Evolutionary conservation across 2,888 invertebrate genomes (phyloP), one percentile per base, ranked within the genome.

Genomic region (Lycaena phlaeas): DNA sequence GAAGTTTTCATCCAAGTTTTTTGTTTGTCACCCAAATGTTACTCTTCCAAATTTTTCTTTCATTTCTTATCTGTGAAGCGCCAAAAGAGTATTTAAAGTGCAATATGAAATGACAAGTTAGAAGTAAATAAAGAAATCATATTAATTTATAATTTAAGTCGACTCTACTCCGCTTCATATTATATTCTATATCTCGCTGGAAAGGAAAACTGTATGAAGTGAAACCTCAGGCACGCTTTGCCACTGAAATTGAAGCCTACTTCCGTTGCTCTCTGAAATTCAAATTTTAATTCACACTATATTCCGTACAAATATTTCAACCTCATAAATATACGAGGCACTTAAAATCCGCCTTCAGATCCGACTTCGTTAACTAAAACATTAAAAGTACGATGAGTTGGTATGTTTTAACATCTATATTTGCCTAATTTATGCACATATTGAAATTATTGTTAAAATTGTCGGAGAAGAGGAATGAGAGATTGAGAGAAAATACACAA

Each of bases 171-270:
- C 22, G n/a, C n/a, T n/a, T 43, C 45, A 51, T 54, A 52, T 55
- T 54, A 52, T 53, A 54, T 55, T 61, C 55, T 52, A 49, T 46
- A 38, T 44, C 46, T 52, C 48, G 46, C 40, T 48, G 58, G 59
- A 57, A 59, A 52, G 46, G 54, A 56, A 57, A 63, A 61, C 58
- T 59, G 56, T 56, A 59, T 59, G 48, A 42, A 45, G 42, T 48
- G 47, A 52, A 56, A 54, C 53, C 54, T 56, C 54, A 51, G 51
- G 49, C 49, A 50, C 53, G 54, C 55, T 52, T 49, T 48, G 54
- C 43, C 48, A 51, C 51, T 57, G 55, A 49, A 51, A 58, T 59
- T 59, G 59, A 51, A 56, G 54, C 54, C 54, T 57, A 57, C 61
- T 56, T 63, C 65, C 64, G 57, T 49, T 41, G 48, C 46, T 50